Percentiles rank a stretch among this genome's conserved stretches.
phyloP scores from a whole-genome alignment of 2,113 vertebrate species.

The Tachysurus fulvidraco region DNA sequence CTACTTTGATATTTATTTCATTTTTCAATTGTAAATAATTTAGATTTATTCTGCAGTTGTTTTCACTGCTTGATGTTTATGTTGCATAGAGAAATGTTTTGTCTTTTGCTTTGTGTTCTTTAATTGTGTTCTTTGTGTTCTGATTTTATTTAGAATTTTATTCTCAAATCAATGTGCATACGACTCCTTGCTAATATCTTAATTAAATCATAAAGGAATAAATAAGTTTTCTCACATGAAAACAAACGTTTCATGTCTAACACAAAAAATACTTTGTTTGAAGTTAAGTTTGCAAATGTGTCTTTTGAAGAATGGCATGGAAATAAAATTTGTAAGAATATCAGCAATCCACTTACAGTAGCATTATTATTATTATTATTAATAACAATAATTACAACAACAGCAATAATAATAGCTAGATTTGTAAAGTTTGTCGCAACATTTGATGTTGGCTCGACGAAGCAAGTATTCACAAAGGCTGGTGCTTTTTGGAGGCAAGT shows the following conservation, averaged over 20 bases:
- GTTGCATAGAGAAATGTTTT: background rate
- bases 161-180: background rate
- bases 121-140: background rate
- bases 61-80: background rate
- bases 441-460: too few species aligned
- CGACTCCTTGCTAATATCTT: background rate
- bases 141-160: too few species aligned
- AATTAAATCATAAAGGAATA: background rate
- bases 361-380: too few species aligned
- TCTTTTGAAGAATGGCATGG: background rate
- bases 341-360: background rate
- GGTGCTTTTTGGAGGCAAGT: too few species aligned
- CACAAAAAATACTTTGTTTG: background rate
- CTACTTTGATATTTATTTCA: background rate
- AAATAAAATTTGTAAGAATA: background rate
- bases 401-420: too few species aligned
- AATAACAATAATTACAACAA: too few species aligned
- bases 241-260: background rate
- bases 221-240: background rate
- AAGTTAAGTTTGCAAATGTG: background rate
- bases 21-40: background rate
- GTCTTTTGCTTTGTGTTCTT: background rate
- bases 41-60: too few species aligned
- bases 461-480: too few species aligned
- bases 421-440: too few species aligned